Evolutionary conservation across 2,888 invertebrate species (phyloP), one percentile per base, ranked within the genome.

Genomic region (Agriopis aurantiaria): DNA sequence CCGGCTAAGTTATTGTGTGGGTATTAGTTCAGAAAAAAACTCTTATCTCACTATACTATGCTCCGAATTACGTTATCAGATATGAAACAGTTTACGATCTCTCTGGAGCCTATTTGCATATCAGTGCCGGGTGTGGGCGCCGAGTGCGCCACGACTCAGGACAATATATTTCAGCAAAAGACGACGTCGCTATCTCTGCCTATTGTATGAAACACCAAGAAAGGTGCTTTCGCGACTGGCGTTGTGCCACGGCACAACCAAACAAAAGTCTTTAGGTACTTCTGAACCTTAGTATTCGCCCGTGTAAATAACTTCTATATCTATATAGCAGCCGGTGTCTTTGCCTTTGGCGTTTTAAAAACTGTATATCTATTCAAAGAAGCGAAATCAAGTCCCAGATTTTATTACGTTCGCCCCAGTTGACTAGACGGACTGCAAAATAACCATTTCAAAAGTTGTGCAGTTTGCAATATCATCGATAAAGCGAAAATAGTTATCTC

Each of bases 41-140:
- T n/a, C n/a, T n/a, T n/a, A n/a, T 76, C 40, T 55, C 77, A 77
- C 78, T 86, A 80, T 86, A 86, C 85, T 87, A 85, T 83, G 84
- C 83, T 85, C 86, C 81, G 83, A 90, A 91, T 89, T 88, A 86
- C 82, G 81, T 86, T 90, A 91, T 92, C 91, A 85, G 91, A 91
- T 92, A 86, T 85, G 84, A 88, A 88, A 89, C 88, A 88, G 88
- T 91, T 92, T 91, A 91, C 90, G 89, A 91, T 91, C 87, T 89
- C 80, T 84, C 78, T 84, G 83, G 88, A 84, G 87, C 86, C 81
- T 85, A 92, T 92, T 92, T 92, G 91, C 92, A 92, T 92, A 92
- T 91, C 91, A 89, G 91, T 82, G 82, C 78, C 81, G 83, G 83
- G 86, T 83, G 85, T 83, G 85, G 85, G 85, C 81, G 82, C 81